Evolutionary conservation across 1,140 invertebrate genomes (phyloP).

Genomic region (Formica selysi): DNA sequence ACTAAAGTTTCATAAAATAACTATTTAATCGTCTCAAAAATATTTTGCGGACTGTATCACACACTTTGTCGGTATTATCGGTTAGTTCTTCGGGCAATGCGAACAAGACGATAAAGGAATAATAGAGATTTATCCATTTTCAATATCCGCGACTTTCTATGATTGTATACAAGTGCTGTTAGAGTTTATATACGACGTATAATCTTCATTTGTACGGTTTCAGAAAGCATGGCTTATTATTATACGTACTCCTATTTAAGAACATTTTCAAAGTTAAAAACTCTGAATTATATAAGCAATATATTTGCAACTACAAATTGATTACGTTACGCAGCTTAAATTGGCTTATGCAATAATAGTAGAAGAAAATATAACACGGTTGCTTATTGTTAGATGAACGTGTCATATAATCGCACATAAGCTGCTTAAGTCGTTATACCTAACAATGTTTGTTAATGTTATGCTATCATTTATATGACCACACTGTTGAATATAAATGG

Average conservation of each 20-base stretch:
- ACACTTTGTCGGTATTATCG: constrained; percentile 20
- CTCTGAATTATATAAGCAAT: constrained; percentile 11
- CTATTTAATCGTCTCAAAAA: too few relatives aligned
- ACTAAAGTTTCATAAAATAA: constrained; percentile 21
- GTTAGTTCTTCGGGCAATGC: constrained; percentile 12
- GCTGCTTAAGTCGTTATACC: not conserved
- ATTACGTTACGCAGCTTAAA: constrained; percentile 16
- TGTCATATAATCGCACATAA: not conserved
- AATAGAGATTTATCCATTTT: constrained; percentile 42
- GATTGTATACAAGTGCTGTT: constrained; percentile 22
- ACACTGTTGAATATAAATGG: not conserved
- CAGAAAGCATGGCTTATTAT: not conserved
- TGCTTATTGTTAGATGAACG: constrained; percentile 36
- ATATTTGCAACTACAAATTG: constrained; percentile 17
- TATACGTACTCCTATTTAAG: not conserved
- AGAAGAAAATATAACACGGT: constrained; percentile 3
- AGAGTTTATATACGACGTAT: not conserved
- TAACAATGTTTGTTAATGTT: not conserved
- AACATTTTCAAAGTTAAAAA: constrained; percentile 31
- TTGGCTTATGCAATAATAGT: constrained; percentile 16
- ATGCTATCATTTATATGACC: not conserved
- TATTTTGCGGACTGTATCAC: not conserved
- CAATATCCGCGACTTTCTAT: constrained; percentile 18
- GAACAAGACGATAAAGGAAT: constrained; percentile 23
- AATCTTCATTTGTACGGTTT: not conserved